Conservation (phyloP, 2,888 invertebrate genomes). For the Diaprepes abbreviatus region DNA sequence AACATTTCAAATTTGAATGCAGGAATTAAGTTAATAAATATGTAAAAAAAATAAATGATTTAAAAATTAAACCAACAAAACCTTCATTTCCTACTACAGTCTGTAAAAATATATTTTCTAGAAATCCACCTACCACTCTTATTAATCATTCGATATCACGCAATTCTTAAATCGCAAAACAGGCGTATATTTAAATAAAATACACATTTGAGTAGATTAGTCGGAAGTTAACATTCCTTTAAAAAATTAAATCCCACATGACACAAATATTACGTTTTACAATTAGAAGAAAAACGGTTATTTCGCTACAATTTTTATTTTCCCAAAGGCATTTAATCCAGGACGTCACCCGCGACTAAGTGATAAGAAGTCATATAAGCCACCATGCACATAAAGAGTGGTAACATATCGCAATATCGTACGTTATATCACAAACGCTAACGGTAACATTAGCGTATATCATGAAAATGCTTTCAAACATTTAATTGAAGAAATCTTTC, state of each 20-base stretch:
- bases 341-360: slow-evolving; percentile 50
- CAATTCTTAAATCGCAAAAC: not conserved
- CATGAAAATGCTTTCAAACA: no score
- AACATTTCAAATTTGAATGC: no score
- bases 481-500: no score
- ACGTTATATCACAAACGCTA: not conserved
- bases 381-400: slow-evolving; percentile 1
- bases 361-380: slow-evolving; percentile 53
- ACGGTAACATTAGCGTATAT: not conserved
- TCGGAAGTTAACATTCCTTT: not conserved
- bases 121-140: no score
- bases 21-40: no score
- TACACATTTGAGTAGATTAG: not conserved
- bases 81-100: no score
- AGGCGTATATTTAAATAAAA: not conserved
- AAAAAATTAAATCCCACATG: not conserved
- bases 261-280: not conserved
- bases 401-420: not conserved
- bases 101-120: no score
- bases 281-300: not conserved
- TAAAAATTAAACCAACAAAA: no score
- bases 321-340: slow-evolving; percentile 31
- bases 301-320: not conserved
- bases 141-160: not conserved
- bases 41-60: no score